phyloP scores from a whole-genome alignment of 2,888 invertebrate genomes.

The Caenorhabditis sulstoni region DNA sequence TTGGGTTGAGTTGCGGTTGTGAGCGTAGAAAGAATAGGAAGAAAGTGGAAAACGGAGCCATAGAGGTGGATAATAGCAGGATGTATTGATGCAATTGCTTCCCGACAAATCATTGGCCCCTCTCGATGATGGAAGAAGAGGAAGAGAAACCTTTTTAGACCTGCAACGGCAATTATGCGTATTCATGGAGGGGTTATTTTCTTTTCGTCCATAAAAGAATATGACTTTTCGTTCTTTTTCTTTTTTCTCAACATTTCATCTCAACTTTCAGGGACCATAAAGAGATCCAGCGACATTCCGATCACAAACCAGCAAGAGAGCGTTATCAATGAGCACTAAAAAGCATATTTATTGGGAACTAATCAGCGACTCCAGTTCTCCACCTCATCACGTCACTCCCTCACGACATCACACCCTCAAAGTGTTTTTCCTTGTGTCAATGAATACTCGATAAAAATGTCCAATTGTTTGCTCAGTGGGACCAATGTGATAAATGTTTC shows the following conservation, averaged over 20 bases:
- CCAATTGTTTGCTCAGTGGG: conserved; percentile 29
- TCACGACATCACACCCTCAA: conserved; percentile 22
- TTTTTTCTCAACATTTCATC: background rate
- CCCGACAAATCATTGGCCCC: conserved; percentile 57
- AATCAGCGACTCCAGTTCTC: background rate
- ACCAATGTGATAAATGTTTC: conserved; percentile 32
- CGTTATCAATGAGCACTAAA: too few species aligned
- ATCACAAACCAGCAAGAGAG: too few species aligned
- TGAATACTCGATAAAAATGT: conserved; percentile 20
- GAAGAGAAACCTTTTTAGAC: conserved; percentile 52
- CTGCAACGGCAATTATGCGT: conserved; percentile 46
- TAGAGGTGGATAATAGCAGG: conserved; percentile 50
- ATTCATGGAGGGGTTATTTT: conserved; percentile 12
- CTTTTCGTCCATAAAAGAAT: background rate
- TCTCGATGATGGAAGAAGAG: conserved; percentile 22
- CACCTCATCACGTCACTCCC: conserved; percentile 7
- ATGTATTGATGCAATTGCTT: conserved; percentile 60
- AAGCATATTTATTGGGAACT: too few species aligned
- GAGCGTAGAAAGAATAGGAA: conserved; percentile 23
- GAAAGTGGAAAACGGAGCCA: conserved; percentile 42
- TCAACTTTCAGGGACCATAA: too few species aligned
- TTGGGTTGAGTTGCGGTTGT: background rate
- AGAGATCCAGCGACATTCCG: too few species aligned
- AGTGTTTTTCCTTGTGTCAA: conserved; percentile 25
- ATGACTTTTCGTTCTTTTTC: conserved; percentile 28